A percentile compares a stretch with the other conserved stretches of the same genome.
Evolutionary conservation across 1,140 invertebrate genomes (phyloP).

Genomic region (Brachionus sp.): DNA sequence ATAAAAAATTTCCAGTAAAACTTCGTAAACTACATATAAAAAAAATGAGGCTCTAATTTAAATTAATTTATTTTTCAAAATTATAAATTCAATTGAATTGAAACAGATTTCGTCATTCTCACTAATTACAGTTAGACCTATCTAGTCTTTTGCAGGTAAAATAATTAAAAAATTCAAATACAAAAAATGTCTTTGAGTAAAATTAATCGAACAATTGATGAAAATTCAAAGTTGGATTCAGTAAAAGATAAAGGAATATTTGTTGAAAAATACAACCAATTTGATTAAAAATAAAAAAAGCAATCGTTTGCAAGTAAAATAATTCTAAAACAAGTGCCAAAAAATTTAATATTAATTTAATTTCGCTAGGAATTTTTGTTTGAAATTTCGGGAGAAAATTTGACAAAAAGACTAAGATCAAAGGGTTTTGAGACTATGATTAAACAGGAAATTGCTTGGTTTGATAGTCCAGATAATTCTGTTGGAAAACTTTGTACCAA

Average conservation of each 20-base stretch:
- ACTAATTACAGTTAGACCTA: no score
- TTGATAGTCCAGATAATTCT: conserved; percentile 63
- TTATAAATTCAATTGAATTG: no score
- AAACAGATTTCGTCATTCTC: no score
- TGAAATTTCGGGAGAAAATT: conserved; percentile 56
- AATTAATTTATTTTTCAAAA: no score
- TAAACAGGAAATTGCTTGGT: conserved; percentile 85
- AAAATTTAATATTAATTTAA: not conserved
- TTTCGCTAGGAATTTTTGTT: conserved; percentile 3
- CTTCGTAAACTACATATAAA: no score
- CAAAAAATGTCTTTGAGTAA: not conserved
- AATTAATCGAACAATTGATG: not conserved
- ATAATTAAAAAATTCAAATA: no score
- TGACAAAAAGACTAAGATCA: conserved; percentile 67
- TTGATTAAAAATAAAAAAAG: conserved; percentile 49
- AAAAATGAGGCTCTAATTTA: no score
- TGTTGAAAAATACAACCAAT: not conserved
- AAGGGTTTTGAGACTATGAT: conserved; percentile 72
- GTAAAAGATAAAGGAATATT: conserved; percentile 39
- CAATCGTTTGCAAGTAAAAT: conserved; percentile 65
- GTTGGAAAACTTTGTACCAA: conserved; percentile 62
- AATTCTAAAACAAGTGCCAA: not conserved
- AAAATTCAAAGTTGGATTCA: not conserved
- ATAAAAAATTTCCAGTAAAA: no score
- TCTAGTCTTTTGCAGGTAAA: no score